Evolutionary conservation across 2,888 invertebrate genomes (phyloP).

Genomic region (Cheilosia urbana): DNA sequence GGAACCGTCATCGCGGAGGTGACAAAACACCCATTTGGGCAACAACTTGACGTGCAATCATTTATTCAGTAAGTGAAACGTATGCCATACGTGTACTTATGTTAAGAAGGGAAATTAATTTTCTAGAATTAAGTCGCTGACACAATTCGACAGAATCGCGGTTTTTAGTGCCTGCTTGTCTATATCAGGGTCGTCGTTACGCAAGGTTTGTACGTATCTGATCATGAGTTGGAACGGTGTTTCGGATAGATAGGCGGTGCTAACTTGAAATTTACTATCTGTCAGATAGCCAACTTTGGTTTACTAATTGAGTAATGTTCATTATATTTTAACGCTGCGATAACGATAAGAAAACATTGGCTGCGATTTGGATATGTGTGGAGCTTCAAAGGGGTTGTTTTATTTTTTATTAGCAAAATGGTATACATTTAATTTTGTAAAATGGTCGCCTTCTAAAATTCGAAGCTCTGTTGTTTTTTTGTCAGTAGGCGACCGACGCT

Average conservation of each 20-base stretch:
- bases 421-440: too few species aligned
- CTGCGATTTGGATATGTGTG: not conserved
- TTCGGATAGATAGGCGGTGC: conserved; percentile 4
- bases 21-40: conserved; percentile 65
- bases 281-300: conserved; percentile 5
- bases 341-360: not conserved
- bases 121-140: conserved; percentile 39
- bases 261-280: conserved; percentile 8
- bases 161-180: conserved; percentile 9
- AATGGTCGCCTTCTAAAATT: too few species aligned
- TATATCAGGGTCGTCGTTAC: conserved; percentile 11
- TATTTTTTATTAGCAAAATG: not conserved
- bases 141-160: not conserved
- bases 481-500: too few species aligned
- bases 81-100: conserved; percentile 16
- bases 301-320: conserved; percentile 27
- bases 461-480: too few species aligned
- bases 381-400: not conserved
- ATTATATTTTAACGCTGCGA: not conserved
- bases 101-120: conserved; percentile 24
- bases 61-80: conserved; percentile 37
- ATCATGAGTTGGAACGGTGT: conserved; percentile 29
- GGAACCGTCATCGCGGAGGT: conserved; percentile 33
- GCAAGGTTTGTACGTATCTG: conserved; percentile 14
- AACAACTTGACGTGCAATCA: conserved; percentile 49